Conservation (phyloP, 1,140 invertebrate genomes). For the Neoseiulus cucumeris region DNA sequence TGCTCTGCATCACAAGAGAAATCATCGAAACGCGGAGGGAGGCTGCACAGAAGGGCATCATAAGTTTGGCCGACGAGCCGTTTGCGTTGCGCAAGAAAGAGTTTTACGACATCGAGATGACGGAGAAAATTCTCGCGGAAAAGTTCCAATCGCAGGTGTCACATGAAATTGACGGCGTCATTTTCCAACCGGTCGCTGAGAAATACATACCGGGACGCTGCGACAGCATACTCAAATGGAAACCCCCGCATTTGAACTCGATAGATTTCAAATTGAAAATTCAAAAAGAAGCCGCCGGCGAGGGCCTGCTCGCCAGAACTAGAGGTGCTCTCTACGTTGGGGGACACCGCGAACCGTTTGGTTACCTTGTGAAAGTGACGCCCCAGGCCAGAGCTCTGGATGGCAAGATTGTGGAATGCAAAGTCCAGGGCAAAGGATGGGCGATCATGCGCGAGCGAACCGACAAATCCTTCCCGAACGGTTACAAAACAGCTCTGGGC, state of each 20-base stretch:
- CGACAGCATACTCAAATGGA: conserved; percentile 86
- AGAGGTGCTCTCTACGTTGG: conserved; percentile 23
- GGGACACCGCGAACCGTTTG: conserved; percentile 17
- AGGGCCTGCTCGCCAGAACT: conserved; percentile 39
- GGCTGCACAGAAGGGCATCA: conserved; percentile 49
- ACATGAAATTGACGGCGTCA: conserved; percentile 92
- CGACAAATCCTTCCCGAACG: conserved; percentile 93
- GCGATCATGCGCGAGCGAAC: conserved; percentile 84
- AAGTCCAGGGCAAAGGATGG: conserved; percentile 47
- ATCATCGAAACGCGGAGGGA: conserved; percentile 44
- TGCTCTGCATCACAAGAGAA: conserved; percentile 48
- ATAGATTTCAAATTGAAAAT: conserved; percentile 86
- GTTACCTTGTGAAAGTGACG: conserved; percentile 24
- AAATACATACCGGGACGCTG: conserved; percentile 45
- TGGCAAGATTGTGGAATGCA: conserved; percentile 90
- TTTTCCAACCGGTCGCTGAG: conserved; percentile 79
- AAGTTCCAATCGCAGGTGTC: conserved; percentile 62
- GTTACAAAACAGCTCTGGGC: conserved; percentile 55
- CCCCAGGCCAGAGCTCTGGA: conserved; percentile 57
- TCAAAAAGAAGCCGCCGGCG: conserved; percentile 38
- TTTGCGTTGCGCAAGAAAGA: conserved; percentile 67
- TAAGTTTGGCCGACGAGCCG: conserved; percentile 56
- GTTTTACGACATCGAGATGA: conserved; percentile 59
- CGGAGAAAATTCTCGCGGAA: conserved; percentile 44
- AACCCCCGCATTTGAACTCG: conserved; percentile 75